Conservation (phyloP, 2,888 invertebrate genomes). For the Cephonodes hylas region DNA sequence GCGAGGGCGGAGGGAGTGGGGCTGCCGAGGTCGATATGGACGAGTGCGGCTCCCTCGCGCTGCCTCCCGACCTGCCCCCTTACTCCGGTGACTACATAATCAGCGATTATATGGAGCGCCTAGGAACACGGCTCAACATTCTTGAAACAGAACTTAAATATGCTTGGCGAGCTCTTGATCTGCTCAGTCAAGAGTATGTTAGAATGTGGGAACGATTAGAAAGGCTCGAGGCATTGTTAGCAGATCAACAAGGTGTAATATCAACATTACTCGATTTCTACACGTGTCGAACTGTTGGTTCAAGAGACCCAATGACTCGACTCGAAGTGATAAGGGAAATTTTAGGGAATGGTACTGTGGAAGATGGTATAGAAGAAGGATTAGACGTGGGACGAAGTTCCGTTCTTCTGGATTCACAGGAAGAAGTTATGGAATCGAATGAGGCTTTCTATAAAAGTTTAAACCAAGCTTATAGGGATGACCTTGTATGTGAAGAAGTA, state of each 20-base stretch:
- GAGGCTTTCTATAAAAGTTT: slow-evolving; percentile 94
- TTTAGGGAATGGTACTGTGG: slow-evolving; percentile 83
- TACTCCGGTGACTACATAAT: slow-evolving; percentile 88
- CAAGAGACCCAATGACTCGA: slow-evolving; percentile 76
- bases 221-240: slow-evolving; percentile 91
- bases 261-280: slow-evolving; percentile 92
- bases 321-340: slow-evolving; percentile 84
- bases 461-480: slow-evolving; percentile 93
- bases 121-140: slow-evolving; percentile 91
- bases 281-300: slow-evolving; percentile 76
- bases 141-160: slow-evolving; percentile 95
- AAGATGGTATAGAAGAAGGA: slow-evolving; percentile 85
- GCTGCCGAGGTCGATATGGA: slow-evolving; percentile 78
- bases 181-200: slow-evolving; percentile 94
- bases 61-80: slow-evolving; percentile 76
- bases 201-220: slow-evolving; percentile 97
- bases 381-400: slow-evolving; percentile 78
- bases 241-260: slow-evolving; percentile 95
- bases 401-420: slow-evolving; percentile 64
- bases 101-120: slow-evolving; percentile 94
- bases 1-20: slow-evolving; percentile 79
- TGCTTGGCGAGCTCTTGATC: slow-evolving; percentile 94
- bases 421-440: slow-evolving; percentile 85
- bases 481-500: slow-evolving; percentile 83
- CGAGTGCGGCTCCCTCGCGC: slow-evolving; percentile 78